Percentiles rank a stretch among this genome's conserved stretches.
Evolutionary conservation across 2,113 vertebrate genomes (phyloP).

Genomic region (Atlantisia rogersi): DNA sequence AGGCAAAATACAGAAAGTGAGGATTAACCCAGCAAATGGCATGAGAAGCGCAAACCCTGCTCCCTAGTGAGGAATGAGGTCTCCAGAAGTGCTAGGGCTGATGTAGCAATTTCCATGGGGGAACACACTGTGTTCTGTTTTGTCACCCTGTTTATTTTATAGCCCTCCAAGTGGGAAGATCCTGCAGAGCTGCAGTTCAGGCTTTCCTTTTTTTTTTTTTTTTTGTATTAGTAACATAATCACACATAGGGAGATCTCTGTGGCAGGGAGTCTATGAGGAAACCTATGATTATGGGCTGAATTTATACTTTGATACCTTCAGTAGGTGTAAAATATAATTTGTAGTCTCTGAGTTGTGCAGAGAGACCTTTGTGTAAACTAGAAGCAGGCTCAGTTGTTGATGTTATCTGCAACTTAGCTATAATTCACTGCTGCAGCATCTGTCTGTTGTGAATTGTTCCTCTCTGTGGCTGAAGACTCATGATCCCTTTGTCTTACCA

Average conservation of each 20-base stretch:
- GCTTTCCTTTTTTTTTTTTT: neutral
- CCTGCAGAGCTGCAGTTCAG: neutral
- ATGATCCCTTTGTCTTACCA: neutral
- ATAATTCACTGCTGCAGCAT: neutral
- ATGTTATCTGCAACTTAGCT: neutral
- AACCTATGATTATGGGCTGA: neutral
- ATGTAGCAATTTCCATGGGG: neutral
- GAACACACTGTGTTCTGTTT: neutral
- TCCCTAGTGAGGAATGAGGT: neutral
- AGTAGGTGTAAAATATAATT: neutral
- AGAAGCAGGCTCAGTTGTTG: neutral
- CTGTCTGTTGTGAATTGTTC: neutral
- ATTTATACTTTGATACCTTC: neutral
- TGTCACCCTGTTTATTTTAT: constrained; percentile 4
- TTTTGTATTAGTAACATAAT: neutral
- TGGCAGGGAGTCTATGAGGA: neutral
- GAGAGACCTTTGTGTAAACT: neutral
- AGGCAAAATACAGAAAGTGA: neutral
- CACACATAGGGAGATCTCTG: neutral
- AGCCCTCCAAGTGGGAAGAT: neutral
- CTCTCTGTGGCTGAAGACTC: neutral
- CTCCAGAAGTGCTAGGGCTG: neutral
- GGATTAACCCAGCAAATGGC: neutral
- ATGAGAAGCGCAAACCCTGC: neutral
- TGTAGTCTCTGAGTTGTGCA: neutral